Conservation (phyloP, 30 jellyfish, hydroid and myxozoan species). For the Turritopsis dohrnii region DNA sequence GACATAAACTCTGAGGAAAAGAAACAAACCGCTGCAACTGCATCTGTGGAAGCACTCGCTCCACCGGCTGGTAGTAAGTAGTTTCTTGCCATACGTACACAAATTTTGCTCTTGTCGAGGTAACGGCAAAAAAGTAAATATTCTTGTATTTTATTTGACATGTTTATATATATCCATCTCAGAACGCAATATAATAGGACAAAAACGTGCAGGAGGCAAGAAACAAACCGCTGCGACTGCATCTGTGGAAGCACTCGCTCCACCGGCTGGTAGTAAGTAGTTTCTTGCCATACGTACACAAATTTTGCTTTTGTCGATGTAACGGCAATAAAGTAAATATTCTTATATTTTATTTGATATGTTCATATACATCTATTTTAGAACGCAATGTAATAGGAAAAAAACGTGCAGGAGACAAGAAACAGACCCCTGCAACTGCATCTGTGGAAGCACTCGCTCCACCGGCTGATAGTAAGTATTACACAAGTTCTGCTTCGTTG, state of each 20-base stretch:
- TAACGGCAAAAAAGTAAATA: neutral
- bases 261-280: neutral
- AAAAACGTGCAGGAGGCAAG: neutral
- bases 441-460: neutral
- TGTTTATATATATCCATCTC: neutral
- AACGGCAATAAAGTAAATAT: neutral
- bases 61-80: neutral
- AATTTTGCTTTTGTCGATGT: neutral
- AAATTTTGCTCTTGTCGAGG: neutral
- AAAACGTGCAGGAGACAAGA: neutral
- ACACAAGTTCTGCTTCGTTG: neutral
- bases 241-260: neutral
- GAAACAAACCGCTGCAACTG: neutral
- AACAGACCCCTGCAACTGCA: neutral
- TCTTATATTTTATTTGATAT: neutral
- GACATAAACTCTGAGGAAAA: neutral
- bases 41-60: neutral
- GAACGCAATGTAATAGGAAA: neutral
- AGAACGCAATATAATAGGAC: neutral
- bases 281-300: neutral
- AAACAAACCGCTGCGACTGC: neutral
- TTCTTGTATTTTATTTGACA: neutral
- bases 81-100: neutral
- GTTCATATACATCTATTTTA: neutral
- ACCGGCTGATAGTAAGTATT: neutral